A percentile compares a stretch with the other conserved stretches of the same genome.
Conservation (phyloP, 1,140 invertebrate species). For the Cydia pomonella region DNA sequence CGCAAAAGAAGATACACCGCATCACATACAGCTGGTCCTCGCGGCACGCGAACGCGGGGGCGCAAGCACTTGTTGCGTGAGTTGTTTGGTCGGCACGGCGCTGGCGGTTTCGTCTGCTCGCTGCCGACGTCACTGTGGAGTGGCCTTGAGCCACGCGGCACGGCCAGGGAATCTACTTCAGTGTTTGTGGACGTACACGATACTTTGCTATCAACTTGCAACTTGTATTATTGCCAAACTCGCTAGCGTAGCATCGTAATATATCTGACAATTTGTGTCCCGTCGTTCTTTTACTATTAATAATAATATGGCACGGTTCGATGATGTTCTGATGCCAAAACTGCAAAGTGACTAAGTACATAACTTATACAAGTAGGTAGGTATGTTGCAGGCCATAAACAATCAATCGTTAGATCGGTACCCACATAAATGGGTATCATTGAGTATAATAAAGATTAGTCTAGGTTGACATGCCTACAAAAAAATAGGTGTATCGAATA, state of each 20-base stretch:
- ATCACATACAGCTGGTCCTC: constrained; percentile 49
- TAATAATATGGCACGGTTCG: constrained; percentile 10
- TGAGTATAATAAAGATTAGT: too few relatives aligned
- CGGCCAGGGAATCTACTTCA: constrained; percentile 50
- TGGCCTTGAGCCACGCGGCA: constrained; percentile 68
- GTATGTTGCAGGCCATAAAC: background rate
- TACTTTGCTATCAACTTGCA: constrained; percentile 10
- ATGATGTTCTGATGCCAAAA: background rate
- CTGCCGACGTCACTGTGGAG: constrained; percentile 63
- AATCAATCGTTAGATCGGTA: background rate
- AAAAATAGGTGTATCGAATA: too few relatives aligned
- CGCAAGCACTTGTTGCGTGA: constrained; percentile 69
- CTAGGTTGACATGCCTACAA: too few relatives aligned
- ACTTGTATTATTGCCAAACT: constrained; percentile 28
- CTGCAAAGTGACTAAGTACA: too few relatives aligned
- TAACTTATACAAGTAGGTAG: background rate
- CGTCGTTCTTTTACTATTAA: background rate
- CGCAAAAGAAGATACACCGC: too few relatives aligned
- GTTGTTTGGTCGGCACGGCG: constrained; percentile 65
- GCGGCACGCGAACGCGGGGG: constrained; percentile 48
- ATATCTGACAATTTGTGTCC: background rate
- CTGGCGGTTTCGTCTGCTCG: constrained; percentile 36
- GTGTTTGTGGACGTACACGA: constrained; percentile 25
- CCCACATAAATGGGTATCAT: background rate
- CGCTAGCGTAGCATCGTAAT: constrained; percentile 2